Evolutionary conservation across 2,797 vertebrate species (phyloP), one percentile per base, ranked within the genome.

Genomic region (Pangasius macronema): DNA sequence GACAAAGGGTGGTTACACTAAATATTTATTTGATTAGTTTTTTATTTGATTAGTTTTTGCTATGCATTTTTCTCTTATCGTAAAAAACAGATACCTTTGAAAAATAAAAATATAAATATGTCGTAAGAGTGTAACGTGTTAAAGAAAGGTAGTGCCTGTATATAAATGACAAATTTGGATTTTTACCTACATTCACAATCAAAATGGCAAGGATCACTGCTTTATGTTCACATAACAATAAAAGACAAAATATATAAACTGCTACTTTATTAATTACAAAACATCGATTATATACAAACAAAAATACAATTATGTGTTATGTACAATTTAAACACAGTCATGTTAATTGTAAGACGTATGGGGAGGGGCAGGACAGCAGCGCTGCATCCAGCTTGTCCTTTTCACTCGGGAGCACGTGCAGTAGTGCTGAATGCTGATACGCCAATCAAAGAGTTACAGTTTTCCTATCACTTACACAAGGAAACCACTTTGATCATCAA

Each of bases 181-280:
- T 30, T 77, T 77, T 33, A 53, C n/a, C n/a, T 33, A 14, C 14
- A 53, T 30, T 30, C 13, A 59, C 36, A 61, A 42, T 24, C 5
- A 16, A 53, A 63, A 70, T 53, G 42, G 22, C 18, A 79, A 70
- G 68, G 83, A 76, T 91, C 88, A 88, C 82, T 84, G 61, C 42
- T 57, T 95, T 95, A 94, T 94, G 93, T 86, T 91, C 81, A 92
- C 80, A 0, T 80, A 22, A 79, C 4, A 18, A 1, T 5, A 36
- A 57, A 57, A 39, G 36, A 73, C 22, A 42, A 73, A 49, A 75
- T 49, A 55, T 30, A 92, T 55, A 91, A 85, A 93, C 72, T 84
- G 39, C 39, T 89, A 63, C 91, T 88, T 91, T 86, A 88, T 89
- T 88, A 90, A 92, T 95, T 92, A 94, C 91, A 94, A 93, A 95